Evolutionary conservation across 2,888 invertebrate genomes (phyloP).

Genomic region (Amphipoea lucens): DNA sequence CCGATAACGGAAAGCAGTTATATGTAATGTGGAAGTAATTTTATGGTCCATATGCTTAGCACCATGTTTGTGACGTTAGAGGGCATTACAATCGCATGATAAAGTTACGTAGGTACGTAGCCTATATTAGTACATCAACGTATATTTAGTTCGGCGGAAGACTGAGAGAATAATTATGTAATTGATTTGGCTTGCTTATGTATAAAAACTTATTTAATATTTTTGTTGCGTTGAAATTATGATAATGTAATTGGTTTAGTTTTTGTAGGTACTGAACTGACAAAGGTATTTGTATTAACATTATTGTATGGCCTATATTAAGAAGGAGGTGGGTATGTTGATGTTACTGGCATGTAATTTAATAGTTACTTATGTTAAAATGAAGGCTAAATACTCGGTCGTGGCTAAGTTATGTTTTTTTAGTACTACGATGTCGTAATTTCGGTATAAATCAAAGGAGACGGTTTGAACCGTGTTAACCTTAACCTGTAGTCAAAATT

Average conservation of each 20-base stretch:
- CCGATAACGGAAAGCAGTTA: constrained; percentile 51
- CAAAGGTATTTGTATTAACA: neutral
- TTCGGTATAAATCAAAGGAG: constrained; percentile 7
- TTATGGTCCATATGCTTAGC: constrained; percentile 44
- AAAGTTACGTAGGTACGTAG: constrained; percentile 25
- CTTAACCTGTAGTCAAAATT: constrained; percentile 6
- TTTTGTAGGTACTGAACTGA: constrained; percentile 15
- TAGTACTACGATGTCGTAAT: neutral
- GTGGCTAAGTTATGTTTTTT: neutral
- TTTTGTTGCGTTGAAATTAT: constrained; percentile 25
- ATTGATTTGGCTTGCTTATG: constrained; percentile 11
- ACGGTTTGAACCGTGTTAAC: neutral
- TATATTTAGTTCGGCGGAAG: constrained; percentile 35
- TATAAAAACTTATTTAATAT: constrained; percentile 26
- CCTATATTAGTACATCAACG: constrained; percentile 31
- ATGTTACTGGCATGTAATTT: neutral
- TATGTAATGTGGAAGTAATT: constrained; percentile 67
- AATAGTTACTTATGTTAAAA: neutral
- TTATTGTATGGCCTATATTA: neutral
- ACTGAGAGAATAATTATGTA: constrained; percentile 12
- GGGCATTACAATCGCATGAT: constrained; percentile 36
- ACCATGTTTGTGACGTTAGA: constrained; percentile 41
- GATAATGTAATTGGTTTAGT: constrained; percentile 24
- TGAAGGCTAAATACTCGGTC: constrained; percentile 10
- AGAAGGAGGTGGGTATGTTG: neutral